A percentile compares a stretch with the other conserved stretches of the same genome.
These are phyloP conservation scores for Acrocephalus arundinaceus DNA, from an alignment of 2,113 vertebrate species.

Conservation along the genomic window DNA sequence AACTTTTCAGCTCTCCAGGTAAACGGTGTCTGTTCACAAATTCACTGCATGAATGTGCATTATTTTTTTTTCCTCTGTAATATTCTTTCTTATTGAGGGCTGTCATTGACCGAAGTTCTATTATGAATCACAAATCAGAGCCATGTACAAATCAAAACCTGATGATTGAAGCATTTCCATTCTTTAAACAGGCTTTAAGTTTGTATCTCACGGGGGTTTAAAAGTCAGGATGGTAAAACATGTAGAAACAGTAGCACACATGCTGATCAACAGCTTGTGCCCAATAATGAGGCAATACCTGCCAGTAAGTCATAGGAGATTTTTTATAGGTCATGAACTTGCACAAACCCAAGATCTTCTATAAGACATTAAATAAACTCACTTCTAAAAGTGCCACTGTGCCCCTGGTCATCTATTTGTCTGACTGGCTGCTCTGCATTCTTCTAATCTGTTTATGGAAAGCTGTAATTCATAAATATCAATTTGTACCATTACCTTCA, in stretches of 20 bases:
- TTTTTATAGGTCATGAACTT: not conserved
- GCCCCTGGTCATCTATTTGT: not conserved
- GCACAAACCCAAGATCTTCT: not conserved
- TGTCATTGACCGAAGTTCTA: not conserved
- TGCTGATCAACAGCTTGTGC: not conserved
- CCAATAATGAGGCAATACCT: not conserved
- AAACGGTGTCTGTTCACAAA: not conserved
- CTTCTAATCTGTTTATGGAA: slow-evolving; percentile 10
- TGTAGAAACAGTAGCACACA: not conserved
- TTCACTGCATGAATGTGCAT: not conserved
- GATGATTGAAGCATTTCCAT: not conserved
- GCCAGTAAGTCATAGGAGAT: not conserved
- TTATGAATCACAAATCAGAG: not conserved
- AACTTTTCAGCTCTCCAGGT: not conserved
- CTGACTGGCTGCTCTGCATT: not conserved
- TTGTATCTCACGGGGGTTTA: not conserved
- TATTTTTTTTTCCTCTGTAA: not conserved
- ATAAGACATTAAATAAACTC: not conserved
- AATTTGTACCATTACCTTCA: not conserved
- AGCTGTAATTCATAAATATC: not conserved
- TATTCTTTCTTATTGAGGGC: not conserved
- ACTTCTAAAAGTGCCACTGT: not conserved
- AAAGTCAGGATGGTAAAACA: not conserved
- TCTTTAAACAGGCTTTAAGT: not conserved
- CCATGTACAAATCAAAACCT: not conserved